Percentiles rank a stretch among this genome's conserved stretches.
phyloP scores from a whole-genome alignment of 2,797 vertebrate species.

The Tadarida brasiliensis region DNA sequence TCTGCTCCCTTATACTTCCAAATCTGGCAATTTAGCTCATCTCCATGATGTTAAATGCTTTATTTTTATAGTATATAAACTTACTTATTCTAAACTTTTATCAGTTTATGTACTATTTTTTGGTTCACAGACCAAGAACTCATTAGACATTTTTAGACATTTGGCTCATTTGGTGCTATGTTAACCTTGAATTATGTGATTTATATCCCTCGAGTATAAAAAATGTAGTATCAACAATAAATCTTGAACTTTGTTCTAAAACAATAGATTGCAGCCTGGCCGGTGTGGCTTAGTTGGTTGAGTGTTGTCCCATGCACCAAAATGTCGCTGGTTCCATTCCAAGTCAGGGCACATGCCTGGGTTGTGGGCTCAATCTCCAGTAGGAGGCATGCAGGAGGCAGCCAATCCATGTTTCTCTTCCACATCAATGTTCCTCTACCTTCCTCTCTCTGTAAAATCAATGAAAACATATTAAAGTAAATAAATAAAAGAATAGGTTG shows the following conservation, averaged over 20 bases:
- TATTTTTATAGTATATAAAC: neutral
- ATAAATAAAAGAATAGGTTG: neutral
- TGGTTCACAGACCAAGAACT: neutral
- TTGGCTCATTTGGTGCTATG: neutral
- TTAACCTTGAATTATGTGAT: neutral
- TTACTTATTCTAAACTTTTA: neutral
- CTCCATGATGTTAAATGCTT: neutral
- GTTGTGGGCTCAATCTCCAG: too few relatives aligned
- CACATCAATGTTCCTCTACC: too few relatives aligned
- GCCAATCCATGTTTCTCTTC: too few relatives aligned
- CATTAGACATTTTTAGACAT: neutral
- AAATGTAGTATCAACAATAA: neutral
- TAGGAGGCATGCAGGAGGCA: too few relatives aligned
- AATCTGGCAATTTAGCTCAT: neutral
- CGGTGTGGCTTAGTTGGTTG: too few relatives aligned
- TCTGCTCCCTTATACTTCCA: neutral
- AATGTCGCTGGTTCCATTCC: too few relatives aligned
- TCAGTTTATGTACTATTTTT: neutral
- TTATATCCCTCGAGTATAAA: neutral
- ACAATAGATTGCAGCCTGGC: neutral
- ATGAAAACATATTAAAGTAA: too few relatives aligned
- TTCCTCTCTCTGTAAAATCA: too few relatives aligned
- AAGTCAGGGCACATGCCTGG: too few relatives aligned
- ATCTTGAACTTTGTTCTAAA: conserved; percentile 1
- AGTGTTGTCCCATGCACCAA: too few relatives aligned